Evolutionary conservation across 2,113 vertebrate species (phyloP).

Genomic region (Prolemur simus): DNA sequence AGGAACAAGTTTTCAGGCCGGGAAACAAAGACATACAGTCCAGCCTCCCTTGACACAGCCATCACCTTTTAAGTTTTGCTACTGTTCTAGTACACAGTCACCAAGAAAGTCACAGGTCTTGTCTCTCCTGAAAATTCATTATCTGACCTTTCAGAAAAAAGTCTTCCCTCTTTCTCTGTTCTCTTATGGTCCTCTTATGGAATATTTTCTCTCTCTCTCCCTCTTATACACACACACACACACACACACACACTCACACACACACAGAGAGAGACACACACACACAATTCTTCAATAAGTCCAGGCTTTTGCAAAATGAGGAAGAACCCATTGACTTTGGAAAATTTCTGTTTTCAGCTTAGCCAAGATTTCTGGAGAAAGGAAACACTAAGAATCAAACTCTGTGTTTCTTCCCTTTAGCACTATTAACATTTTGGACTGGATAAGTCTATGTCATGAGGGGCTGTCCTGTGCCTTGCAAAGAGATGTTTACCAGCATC

Average conservation of each 20-base stretch:
- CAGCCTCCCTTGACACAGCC: neutral
- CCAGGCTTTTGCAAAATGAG: neutral
- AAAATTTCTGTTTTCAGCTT: neutral
- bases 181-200: neutral
- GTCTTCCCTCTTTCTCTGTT: neutral
- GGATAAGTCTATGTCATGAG: neutral
- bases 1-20: neutral
- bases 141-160: neutral
- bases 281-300: neutral
- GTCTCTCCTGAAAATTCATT: neutral
- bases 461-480: neutral
- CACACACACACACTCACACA: neutral
- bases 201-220: neutral
- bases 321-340: neutral
- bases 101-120: neutral
- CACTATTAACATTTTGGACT: neutral
- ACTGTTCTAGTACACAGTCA: neutral
- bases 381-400: neutral
- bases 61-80: neutral
- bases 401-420: neutral
- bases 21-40: neutral
- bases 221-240: neutral
- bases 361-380: neutral
- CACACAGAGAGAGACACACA: neutral
- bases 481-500: neutral